Conservation (phyloP, 1,140 invertebrate species). For the Paramacrobiotus metropolitanus region DNA sequence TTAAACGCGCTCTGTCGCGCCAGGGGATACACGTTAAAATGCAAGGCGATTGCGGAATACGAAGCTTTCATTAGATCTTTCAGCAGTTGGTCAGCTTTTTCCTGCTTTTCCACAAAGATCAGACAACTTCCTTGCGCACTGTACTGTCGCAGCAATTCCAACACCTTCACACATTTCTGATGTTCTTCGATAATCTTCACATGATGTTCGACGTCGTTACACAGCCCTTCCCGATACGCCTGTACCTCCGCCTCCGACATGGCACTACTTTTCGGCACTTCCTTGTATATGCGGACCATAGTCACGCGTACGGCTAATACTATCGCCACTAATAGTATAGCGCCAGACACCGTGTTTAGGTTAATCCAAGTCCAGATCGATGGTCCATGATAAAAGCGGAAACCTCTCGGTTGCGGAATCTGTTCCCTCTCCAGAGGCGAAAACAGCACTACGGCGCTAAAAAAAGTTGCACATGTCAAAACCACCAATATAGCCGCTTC, state of each 20-base stretch:
- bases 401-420: no score
- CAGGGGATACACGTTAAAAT: conserved; percentile 97
- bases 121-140: conserved; percentile 78
- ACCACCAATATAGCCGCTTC: no score
- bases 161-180: conserved; percentile 85
- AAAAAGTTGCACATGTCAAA: no score
- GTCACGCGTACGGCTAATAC: no score
- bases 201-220: conserved; percentile 91
- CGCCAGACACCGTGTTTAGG: no score
- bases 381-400: no score
- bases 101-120: conserved; percentile 97
- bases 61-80: conserved; percentile 91
- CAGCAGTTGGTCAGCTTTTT: conserved; percentile 72
- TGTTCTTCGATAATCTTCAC: conserved; percentile 77
- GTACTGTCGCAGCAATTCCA: conserved; percentile 82
- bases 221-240: conserved; percentile 74
- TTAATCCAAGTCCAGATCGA: no score
- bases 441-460: no score
- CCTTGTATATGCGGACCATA: no score
- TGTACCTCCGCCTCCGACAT: conserved; percentile 78
- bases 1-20: conserved; percentile 91
- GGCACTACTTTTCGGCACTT: conserved; percentile 62
- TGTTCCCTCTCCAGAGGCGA: no score
- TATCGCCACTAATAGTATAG: no score
- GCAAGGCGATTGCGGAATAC: conserved; percentile 81